Evolutionary conservation across 2,888 invertebrate genomes (phyloP).

Genomic region (Holacanthella duospinosa): DNA sequence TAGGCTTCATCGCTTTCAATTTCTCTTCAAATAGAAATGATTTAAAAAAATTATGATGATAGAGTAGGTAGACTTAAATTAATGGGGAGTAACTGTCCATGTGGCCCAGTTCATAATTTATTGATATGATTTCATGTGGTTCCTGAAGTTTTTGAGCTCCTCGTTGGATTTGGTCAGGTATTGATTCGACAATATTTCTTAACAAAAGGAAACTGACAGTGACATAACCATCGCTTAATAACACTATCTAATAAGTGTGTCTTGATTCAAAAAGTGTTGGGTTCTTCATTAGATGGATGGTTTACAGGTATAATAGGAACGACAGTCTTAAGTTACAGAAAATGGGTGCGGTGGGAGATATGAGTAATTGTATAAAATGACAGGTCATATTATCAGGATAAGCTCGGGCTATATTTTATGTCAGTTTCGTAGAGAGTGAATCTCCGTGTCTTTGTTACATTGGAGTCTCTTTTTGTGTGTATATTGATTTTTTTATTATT

Average conservation of each 20-base stretch:
- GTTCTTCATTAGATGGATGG: not conserved
- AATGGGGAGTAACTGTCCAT: too few species aligned
- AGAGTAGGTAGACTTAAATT: too few species aligned
- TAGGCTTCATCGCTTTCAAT: too few species aligned
- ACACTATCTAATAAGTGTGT: too few species aligned
- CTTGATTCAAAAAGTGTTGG: not conserved
- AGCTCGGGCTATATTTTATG: too few species aligned
- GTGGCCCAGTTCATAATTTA: not conserved
- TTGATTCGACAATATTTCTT: not conserved
- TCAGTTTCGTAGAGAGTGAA: too few species aligned
- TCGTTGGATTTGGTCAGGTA: not conserved
- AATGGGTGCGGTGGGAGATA: too few species aligned
- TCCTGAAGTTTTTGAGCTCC: too few species aligned
- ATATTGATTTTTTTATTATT: not conserved
- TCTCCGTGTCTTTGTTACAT: not conserved
- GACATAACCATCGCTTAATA: not conserved
- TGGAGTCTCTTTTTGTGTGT: not conserved
- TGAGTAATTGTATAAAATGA: too few species aligned
- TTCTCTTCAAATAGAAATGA: not conserved
- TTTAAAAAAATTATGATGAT: not conserved
- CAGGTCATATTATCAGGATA: too few species aligned
- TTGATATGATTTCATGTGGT: not conserved
- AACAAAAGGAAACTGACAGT: not conserved
- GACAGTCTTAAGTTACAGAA: too few species aligned
- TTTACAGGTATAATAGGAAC: too few species aligned